Conservation (phyloP, 1,140 invertebrate species). For the Thaumetopoea pityocampa region DNA sequence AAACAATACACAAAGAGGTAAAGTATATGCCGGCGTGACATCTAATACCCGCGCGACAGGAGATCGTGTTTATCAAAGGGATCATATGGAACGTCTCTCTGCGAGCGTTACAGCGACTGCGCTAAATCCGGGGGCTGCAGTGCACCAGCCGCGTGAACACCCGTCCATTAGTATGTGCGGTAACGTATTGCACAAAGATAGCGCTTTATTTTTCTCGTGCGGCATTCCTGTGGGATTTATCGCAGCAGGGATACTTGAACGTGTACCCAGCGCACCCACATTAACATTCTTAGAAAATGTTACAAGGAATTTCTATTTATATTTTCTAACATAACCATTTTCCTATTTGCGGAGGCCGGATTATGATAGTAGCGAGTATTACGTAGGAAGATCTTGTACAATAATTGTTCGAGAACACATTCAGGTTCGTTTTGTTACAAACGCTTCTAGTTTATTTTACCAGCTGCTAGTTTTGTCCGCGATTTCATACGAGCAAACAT, state of each 20-base stretch:
- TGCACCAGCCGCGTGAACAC: conserved; percentile 16
- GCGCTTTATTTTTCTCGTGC: conserved; percentile 30
- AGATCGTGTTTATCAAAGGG: not conserved
- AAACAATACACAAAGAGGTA: not conserved
- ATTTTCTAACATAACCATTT: no score
- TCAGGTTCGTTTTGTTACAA: no score
- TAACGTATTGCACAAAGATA: conserved; percentile 36
- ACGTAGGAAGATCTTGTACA: no score
- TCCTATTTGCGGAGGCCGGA: conserved; percentile 4
- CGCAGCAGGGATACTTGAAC: conserved; percentile 8
- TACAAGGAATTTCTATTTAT: no score
- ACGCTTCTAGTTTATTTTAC: no score
- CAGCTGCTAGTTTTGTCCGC: no score
- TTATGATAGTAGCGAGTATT: no score
- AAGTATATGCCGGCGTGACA: no score
- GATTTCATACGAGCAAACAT: no score
- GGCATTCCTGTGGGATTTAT: conserved; percentile 25
- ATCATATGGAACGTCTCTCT: conserved; percentile 21
- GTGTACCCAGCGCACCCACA: conserved; percentile 1
- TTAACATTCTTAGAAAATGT: conserved; percentile 1
- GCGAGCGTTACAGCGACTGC: conserved; percentile 18
- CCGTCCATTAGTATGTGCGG: conserved; percentile 26
- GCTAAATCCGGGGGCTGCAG: conserved; percentile 23
- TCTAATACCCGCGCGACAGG: no score
- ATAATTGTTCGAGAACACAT: no score